phyloP scores from a whole-genome alignment of 2,797 vertebrate genomes.

The Helicolenus hilgendorfi region DNA sequence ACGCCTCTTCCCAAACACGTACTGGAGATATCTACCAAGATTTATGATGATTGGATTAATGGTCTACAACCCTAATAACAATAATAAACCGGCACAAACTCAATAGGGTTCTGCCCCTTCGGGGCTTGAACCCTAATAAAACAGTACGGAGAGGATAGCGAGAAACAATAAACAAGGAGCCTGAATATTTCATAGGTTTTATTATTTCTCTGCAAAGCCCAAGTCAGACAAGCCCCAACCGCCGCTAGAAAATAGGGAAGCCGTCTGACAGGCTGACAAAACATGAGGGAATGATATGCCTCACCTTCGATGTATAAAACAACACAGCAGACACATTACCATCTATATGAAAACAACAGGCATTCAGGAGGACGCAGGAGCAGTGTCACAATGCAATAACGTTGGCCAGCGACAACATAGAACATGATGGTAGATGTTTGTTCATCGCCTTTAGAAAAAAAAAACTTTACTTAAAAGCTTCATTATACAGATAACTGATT shows the following conservation, averaged over 20 bases:
- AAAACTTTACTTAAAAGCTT: constrained; percentile 10
- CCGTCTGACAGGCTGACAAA: constrained; percentile 52
- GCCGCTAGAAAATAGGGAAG: constrained; percentile 51
- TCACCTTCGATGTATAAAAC: constrained; percentile 55
- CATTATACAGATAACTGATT: not conserved
- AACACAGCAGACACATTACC: constrained; percentile 53
- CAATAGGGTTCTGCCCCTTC: no score
- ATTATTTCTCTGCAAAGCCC: constrained; percentile 70
- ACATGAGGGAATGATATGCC: constrained; percentile 31
- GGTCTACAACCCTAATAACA: no score
- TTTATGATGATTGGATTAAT: no score
- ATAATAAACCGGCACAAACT: no score
- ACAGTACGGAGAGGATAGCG: not conserved
- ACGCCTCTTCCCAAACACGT: no score
- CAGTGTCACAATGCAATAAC: not conserved
- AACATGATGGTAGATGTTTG: not conserved
- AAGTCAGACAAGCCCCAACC: constrained; percentile 34
- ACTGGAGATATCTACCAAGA: no score
- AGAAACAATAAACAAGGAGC: constrained; percentile 4
- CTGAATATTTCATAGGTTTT: constrained; percentile 53
- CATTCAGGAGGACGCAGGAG: constrained; percentile 9
- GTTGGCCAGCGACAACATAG: not conserved
- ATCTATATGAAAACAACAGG: constrained; percentile 50
- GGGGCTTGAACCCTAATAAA: no score
- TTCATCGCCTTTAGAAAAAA: not conserved